Base-by-base conservation (phyloP, 2,113 vertebrate genomes). In the Motacilla alba region DNA sequence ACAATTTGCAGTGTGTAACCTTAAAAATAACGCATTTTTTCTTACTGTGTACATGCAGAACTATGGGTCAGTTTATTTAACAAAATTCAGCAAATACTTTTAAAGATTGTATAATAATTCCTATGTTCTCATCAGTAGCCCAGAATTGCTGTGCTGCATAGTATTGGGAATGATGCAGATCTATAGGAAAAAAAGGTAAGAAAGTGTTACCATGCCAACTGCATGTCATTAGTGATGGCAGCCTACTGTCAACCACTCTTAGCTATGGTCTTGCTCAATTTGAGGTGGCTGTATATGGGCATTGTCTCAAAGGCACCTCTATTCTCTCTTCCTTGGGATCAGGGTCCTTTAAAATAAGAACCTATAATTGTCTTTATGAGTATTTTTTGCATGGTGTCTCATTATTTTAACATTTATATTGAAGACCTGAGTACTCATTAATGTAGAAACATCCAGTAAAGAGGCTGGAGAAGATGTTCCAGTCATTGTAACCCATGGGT, bases 11-110 rank as follows among this genome's bases (percentile, higher is more conserved):
- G 33, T 30, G 18, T 10, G 12, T 63, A 74, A 73, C 44, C 80
- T 97, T 94, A 92, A 95, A 87, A 96, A 83, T n/a, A 73, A 82
- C 66, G 28, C 13, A 33, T 82, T 95, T 96, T 69, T 83, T 55
- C 68, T 78, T 85, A 67, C 12, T 27, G 11, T 1, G 2, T 63
- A 73, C 75, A 55, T 66, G 39, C 8, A 20, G 58, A 91, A 37
- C 13, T 81, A 21, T 13, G 46, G 30, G 46, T 60, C 44, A 58
- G 49, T 66, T 96, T 89, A 83, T 94, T 90, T 84, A 86, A 76
- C 23, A 53, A 26, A 87, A 44, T 50, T 88, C 53, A 74, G 12
- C 18, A 91, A 94, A 66, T 50, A 15, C 33, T 87, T 82, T 90
- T 53, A 79, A 70, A 72, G 41, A 35, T 90, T 89, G n/a, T 60